Evolutionary conservation across 2,797 vertebrate species (phyloP).

Genomic region (Podarcis lilfordi): DNA sequence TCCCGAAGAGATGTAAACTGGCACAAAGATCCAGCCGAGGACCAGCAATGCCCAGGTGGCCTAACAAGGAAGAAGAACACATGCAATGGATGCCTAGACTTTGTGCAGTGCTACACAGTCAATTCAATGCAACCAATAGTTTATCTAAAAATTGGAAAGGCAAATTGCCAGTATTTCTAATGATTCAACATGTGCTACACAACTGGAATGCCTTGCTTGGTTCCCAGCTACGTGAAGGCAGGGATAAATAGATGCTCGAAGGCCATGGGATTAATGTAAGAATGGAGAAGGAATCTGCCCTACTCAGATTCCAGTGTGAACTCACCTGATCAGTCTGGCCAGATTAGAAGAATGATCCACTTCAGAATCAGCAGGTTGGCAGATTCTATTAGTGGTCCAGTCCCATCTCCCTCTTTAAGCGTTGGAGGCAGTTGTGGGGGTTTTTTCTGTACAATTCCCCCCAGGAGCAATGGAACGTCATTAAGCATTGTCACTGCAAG

Average conservation of each 20-base stretch:
- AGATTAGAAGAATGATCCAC: no score
- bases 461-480: no score
- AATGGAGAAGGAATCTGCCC: no score
- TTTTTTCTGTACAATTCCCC: no score
- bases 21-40: slow-evolving; percentile 94
- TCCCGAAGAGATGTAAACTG: slow-evolving; percentile 90
- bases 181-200: not conserved
- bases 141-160: not conserved
- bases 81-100: slow-evolving; percentile 1
- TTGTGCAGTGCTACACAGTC: not conserved
- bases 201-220: not conserved
- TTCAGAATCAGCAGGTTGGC: no score
- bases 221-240: not conserved
- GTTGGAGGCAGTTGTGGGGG: no score
- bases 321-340: no score
- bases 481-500: no score
- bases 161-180: not conserved
- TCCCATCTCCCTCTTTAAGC: no score
- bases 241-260: not conserved
- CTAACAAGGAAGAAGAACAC: slow-evolving; percentile 69
- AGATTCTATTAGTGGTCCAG: no score
- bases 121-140: not conserved
- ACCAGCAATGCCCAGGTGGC: slow-evolving; percentile 90
- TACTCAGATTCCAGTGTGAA: no score
- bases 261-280: not conserved